Base-by-base conservation (phyloP, 2,113 vertebrate species). In the Crypturellus undulatus region DNA sequence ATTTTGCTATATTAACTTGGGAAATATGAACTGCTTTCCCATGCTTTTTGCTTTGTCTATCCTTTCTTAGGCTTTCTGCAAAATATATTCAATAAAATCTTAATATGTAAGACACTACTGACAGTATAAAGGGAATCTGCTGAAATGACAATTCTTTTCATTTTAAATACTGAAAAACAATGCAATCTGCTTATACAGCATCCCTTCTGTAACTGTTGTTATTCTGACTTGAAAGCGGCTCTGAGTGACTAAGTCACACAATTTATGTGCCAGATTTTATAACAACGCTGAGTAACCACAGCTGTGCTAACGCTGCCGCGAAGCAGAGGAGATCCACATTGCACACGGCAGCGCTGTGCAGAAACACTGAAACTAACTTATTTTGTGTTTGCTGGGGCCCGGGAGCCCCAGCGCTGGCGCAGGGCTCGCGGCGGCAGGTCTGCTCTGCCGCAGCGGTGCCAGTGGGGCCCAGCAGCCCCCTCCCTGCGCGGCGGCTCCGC, bases 321-420 rank as follows among this genome's bases (percentile, higher is more conserved):
- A n/a, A 70, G 15, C 63, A 75, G 47, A 21, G 49, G 12, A 1
- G 9, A 21, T 2, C 30, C 5, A 7, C 18, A 2, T 9, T 2
- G 67, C 60, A 17, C 10, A 54, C 19, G 2, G 47, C 58, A 24
- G 40, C 2, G 10, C 16, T 24, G 52, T 9, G 6, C 43, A 65
- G 72, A 58, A 47, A 30, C 3, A 12, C 72, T 40, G 9, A 5
- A 25, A 52, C 28, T 28, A 12, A 10, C 72, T 26, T 8, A 28
- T 4, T 12, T 8, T 26, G 49, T 5, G 1, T 32, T n/a, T 26
- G 42, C 40, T 11, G 1, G 64, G 34, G 16, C 34, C 42, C 24
- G 58, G 34, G 8, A 42, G 16, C 0, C 42, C 42, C 42, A 43
- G 42, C 6, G 42, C 42, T 15, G 42, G 42, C 42, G 6, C 42